Base-by-base conservation (phyloP, 2,113 vertebrate genomes). In the Labeo catla region DNA sequence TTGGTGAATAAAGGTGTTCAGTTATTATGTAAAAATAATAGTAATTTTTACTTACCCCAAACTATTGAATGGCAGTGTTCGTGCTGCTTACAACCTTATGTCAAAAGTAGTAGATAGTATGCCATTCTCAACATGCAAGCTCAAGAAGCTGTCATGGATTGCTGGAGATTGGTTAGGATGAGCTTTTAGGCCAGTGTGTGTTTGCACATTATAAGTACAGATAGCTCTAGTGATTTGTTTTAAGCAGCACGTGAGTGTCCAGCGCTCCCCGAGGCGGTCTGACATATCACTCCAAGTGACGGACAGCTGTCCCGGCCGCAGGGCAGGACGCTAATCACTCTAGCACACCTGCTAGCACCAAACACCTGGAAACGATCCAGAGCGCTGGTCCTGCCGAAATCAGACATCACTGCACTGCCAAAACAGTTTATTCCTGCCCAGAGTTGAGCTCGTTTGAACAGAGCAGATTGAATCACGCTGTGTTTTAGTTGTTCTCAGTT, bases 291-390 rank as follows among this genome's bases (percentile, higher is more conserved):
- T 54, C 65, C 76, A 47, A 15, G 83, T 88, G 76, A 83, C 8
- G 28, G 79, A 74, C 91, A 93, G 91, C 89, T 94, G 93, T 91
- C 89, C 66, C 47, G 0, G 61, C 91, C 85, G 9, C 50, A 16
- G 49, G 85, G 81, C 84, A 16, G 45, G 61, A 47, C 57, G 13
- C 11, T n/a, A 6, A 76, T 83, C 86, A 83, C n/a, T 81, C 23
- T 47, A 85, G 78, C 80, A 83, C 83, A 72, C 78, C 74, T 85
- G 74, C 84, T 72, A 72, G 66, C 68, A 19, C 43, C 16, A 80
- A 36, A 80, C 72, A 74, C 21, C 72, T 49, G 72, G 72, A 74
- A 23, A 23, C 15, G 0, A 21, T 59, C 77, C 50, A 54, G 34
- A 61, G 9, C 2, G 21, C 70, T 12, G 21, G 43, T 73, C 43